Evolutionary conservation across 35 echinoderm and acorn worm species (phyloP).

Genomic region (Strongylocentrotus purpuratus): DNA sequence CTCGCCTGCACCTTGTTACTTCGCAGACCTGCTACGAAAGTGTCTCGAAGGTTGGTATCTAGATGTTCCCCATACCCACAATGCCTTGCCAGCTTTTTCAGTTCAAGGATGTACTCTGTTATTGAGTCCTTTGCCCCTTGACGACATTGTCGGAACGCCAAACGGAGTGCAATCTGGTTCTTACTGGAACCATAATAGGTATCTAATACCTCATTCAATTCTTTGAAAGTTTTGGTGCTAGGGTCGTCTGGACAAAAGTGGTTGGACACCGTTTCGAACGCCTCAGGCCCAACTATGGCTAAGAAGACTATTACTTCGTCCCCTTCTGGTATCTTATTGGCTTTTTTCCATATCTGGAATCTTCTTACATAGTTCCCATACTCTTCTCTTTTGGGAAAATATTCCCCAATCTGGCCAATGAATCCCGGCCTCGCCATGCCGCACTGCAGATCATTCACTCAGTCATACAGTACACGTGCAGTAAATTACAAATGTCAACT

Average conservation of each 20-base stretch:
- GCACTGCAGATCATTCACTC: neutral
- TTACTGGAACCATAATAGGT: slow-evolving; percentile 40
- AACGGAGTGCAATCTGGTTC: slow-evolving; percentile 18
- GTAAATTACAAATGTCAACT: neutral
- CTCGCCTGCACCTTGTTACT: slow-evolving; percentile 19
- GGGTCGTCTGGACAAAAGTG: slow-evolving; percentile 42
- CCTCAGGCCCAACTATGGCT: slow-evolving; percentile 45
- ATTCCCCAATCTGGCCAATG: slow-evolving; percentile 42
- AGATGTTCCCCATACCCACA: slow-evolving; percentile 21
- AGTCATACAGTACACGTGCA: neutral
- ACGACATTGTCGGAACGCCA: neutral
- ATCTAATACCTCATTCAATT: neutral
- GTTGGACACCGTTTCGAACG: slow-evolving; percentile 18
- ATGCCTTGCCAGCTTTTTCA: slow-evolving; percentile 53
- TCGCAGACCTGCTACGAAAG: slow-evolving; percentile 38
- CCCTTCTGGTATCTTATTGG: slow-evolving; percentile 40
- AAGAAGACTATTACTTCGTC: slow-evolving; percentile 43
- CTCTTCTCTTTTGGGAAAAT: slow-evolving; percentile 28
- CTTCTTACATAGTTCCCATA: slow-evolving; percentile 13
- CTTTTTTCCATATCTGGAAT: slow-evolving; percentile 39
- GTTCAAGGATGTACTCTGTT: slow-evolving; percentile 37
- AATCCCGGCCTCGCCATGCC: neutral
- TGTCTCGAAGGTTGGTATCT: slow-evolving; percentile 38
- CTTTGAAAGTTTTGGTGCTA: neutral
- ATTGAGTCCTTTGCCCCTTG: slow-evolving; percentile 7